phyloP scores from a whole-genome alignment of 2,888 invertebrate species.

The Philhelius pedissequus region DNA sequence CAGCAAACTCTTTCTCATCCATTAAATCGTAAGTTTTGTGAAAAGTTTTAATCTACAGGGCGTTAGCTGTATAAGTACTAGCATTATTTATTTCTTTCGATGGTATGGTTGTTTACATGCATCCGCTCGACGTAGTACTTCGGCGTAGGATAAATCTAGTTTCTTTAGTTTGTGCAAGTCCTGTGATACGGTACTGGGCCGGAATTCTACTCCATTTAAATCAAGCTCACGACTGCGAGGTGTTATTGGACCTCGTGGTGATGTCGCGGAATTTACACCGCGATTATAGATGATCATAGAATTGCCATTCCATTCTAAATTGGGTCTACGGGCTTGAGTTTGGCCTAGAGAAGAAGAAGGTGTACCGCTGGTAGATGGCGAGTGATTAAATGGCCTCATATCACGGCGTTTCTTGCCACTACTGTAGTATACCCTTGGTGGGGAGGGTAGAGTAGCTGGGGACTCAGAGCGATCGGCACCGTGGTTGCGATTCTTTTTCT shows the following conservation, averaged over 20 bases:
- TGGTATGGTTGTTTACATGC: constrained; percentile 74
- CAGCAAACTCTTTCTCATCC: constrained; percentile 44
- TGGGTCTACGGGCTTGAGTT: constrained; percentile 44
- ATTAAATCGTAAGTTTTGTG: constrained; percentile 18
- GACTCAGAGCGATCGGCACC: constrained; percentile 83
- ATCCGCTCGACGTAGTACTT: constrained; percentile 85
- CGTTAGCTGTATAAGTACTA: no score
- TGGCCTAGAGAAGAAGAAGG: constrained; percentile 46
- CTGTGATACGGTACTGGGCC: constrained; percentile 88
- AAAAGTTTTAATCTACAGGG: constrained; percentile 1
- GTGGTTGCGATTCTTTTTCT: constrained; percentile 82
- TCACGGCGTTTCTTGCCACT: constrained; percentile 81
- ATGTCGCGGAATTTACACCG: constrained; percentile 76
- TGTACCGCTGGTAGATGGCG: constrained; percentile 69
- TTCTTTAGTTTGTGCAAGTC: constrained; percentile 90
- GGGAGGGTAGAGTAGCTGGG: constrained; percentile 83
- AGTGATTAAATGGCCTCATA: constrained; percentile 80
- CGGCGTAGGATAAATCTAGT: constrained; percentile 91
- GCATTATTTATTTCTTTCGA: constrained; percentile 68
- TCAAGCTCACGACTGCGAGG: constrained; percentile 76
- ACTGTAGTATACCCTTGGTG: constrained; percentile 83
- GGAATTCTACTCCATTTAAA: constrained; percentile 79
- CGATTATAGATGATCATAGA: constrained; percentile 86
- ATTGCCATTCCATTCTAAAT: constrained; percentile 84
- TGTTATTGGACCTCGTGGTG: constrained; percentile 74